A percentile compares a stretch with the other conserved stretches of the same genome.
These are phyloP conservation scores for Pagetopsis macropterus DNA, from an alignment of 2,797 vertebrate species.

Conservation along the genomic window DNA sequence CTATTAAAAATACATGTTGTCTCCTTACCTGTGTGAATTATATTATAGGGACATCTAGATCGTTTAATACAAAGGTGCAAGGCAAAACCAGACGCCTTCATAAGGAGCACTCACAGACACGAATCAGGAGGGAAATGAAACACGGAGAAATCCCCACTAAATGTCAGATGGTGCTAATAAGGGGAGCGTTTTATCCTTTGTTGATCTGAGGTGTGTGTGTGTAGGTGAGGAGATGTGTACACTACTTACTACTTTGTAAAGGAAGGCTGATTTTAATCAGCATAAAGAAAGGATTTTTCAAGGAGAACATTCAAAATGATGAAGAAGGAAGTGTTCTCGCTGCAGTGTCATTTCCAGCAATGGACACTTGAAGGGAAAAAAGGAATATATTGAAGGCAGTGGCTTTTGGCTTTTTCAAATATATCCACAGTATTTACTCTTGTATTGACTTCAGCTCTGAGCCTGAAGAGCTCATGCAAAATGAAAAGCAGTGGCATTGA, in stretches of 20 bases:
- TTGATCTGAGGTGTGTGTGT: slow-evolving; percentile 27
- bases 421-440: slow-evolving; percentile 16
- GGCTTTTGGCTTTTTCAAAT: not conserved
- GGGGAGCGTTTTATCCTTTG: slow-evolving; percentile 51
- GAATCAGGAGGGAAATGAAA: slow-evolving; percentile 59
- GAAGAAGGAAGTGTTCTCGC: slow-evolving; percentile 16
- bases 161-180: slow-evolving; percentile 75
- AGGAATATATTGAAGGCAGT: slow-evolving; percentile 10
- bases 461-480: slow-evolving; percentile 36
- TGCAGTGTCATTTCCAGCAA: slow-evolving; percentile 18
- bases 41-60: slow-evolving; percentile 28
- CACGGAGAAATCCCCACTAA: slow-evolving; percentile 57
- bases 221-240: not conserved
- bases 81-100: slow-evolving; percentile 44
- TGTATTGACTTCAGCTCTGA: slow-evolving; percentile 26
- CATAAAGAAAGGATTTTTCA: slow-evolving; percentile 19
- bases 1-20: slow-evolving; percentile 12
- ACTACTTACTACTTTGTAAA: not conserved
- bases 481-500: slow-evolving; percentile 49
- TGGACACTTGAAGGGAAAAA: slow-evolving; percentile 8
- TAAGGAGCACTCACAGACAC: slow-evolving; percentile 40
- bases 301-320: not conserved
- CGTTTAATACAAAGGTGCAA: slow-evolving; percentile 38
- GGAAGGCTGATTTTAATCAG: slow-evolving; percentile 20
- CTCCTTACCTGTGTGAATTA: slow-evolving; percentile 13